Conservation (phyloP, 2,797 vertebrate species). For the Passerculus sandwichensis region DNA sequence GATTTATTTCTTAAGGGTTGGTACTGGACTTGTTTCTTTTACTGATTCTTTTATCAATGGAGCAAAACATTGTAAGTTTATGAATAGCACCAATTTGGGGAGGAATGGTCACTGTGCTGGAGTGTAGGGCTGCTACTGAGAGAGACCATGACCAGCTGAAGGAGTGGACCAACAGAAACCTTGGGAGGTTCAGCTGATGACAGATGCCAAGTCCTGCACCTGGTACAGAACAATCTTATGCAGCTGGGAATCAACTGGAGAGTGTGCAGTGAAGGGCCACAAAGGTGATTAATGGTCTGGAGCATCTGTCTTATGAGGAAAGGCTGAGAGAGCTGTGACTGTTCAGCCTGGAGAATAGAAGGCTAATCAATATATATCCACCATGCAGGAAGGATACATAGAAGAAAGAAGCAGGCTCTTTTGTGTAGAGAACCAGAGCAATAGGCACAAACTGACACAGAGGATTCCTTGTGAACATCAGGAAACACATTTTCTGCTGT, state of each 20-base stretch:
- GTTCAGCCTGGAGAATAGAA: not conserved
- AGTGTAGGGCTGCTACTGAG: not conserved
- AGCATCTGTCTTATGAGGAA: not conserved
- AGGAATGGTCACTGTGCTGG: not conserved
- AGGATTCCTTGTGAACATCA: not conserved
- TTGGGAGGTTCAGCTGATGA: not conserved
- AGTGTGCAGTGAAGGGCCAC: not conserved
- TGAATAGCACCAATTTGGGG: not conserved
- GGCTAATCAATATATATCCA: not conserved
- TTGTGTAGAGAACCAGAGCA: not conserved
- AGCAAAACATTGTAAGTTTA: not conserved
- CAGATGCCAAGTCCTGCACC: not conserved
- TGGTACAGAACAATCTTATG: not conserved
- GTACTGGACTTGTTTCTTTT: not conserved
- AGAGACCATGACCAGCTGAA: not conserved
- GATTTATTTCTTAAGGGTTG: not conserved
- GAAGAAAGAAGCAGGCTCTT: not conserved
- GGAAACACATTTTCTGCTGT: not conserved
- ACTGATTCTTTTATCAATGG: not conserved
- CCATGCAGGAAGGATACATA: not conserved
- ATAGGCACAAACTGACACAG: not conserved
- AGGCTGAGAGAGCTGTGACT: not conserved
- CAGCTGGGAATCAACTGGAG: not conserved
- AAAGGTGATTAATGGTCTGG: not conserved
- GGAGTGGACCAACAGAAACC: not conserved